These are phyloP conservation scores for Dysidea cf. avara DNA, from an alignment of 37 sponge, comb jelly and placozoan species.

Conservation along the genomic window DNA sequence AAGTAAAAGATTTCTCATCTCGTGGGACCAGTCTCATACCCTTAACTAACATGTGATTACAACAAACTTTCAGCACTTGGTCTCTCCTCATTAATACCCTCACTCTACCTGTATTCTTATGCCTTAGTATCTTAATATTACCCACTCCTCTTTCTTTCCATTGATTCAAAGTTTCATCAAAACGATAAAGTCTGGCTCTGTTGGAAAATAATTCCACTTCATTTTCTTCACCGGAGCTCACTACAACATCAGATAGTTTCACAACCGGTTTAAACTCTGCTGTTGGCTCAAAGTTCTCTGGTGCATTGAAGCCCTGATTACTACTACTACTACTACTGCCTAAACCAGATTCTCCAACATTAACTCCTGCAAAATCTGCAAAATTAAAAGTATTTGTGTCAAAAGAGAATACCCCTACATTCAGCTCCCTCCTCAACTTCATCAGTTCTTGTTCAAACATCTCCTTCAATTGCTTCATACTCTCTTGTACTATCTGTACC, in stretches of 20 bases:
- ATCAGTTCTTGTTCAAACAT: too few relatives aligned
- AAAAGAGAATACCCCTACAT: too few relatives aligned
- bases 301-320: too few relatives aligned
- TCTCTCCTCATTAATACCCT: conserved; percentile 92
- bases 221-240: conserved; percentile 80
- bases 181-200: conserved; percentile 86
- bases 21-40: conserved; percentile 71
- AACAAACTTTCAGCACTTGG: conserved; percentile 90
- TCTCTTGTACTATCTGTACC: too few relatives aligned
- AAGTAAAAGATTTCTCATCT: conserved; percentile 66
- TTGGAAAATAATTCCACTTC: conserved; percentile 59
- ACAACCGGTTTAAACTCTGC: conserved; percentile 85
- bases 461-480: too few relatives aligned
- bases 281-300: conserved; percentile 60
- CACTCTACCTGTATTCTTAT: conserved; percentile 52
- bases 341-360: too few relatives aligned
- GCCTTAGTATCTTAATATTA: conserved; percentile 80
- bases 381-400: too few relatives aligned
- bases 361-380: too few relatives aligned
- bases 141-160: conserved; percentile 99
- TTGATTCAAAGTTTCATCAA: conserved; percentile 46
- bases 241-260: conserved; percentile 45
- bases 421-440: too few relatives aligned
- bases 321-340: too few relatives aligned
- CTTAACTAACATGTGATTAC: conserved; percentile 83